A percentile compares a stretch with the other conserved stretches of the same genome.
Conservation (phyloP, 1,140 invertebrate genomes). For the Bombus cullumanus region DNA sequence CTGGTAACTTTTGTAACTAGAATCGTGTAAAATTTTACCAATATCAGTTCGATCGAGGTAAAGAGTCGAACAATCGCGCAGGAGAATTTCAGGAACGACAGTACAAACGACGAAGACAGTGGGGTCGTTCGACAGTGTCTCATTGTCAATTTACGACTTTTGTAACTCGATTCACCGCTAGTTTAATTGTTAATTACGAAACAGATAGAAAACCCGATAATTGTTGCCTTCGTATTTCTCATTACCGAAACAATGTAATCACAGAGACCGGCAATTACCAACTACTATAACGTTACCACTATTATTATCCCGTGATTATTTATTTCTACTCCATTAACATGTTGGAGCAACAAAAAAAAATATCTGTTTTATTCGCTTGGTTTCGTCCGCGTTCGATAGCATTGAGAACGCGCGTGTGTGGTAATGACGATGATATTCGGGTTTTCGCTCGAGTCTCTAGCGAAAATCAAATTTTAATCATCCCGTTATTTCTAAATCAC, state of each 20-base stretch:
- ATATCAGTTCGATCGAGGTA: too few species aligned
- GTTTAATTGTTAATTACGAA: constrained; percentile 1
- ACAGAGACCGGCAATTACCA: background rate
- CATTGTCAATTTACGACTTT: background rate
- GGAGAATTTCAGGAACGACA: background rate
- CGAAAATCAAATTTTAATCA: background rate
- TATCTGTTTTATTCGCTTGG: background rate
- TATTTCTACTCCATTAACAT: background rate
- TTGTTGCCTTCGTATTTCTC: background rate
- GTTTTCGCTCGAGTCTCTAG: background rate
- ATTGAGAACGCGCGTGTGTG: background rate
- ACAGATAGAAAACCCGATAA: background rate
- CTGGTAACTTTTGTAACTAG: too few species aligned
- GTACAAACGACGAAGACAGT: background rate
- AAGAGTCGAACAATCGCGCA: rapidly evolving
- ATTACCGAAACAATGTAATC: background rate
- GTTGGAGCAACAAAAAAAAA: too few species aligned
- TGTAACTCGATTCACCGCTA: background rate
- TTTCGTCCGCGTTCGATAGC: too few species aligned
- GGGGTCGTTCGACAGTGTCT: background rate
- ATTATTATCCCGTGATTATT: background rate
- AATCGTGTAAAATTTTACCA: too few species aligned
- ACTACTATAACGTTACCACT: too few species aligned
- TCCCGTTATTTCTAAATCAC: background rate
- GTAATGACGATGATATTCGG: background rate